Percentiles rank a stretch among this genome's conserved stretches.
Conservation (phyloP, 2,797 vertebrate genomes). For the Chaetodon trifasciatus region DNA sequence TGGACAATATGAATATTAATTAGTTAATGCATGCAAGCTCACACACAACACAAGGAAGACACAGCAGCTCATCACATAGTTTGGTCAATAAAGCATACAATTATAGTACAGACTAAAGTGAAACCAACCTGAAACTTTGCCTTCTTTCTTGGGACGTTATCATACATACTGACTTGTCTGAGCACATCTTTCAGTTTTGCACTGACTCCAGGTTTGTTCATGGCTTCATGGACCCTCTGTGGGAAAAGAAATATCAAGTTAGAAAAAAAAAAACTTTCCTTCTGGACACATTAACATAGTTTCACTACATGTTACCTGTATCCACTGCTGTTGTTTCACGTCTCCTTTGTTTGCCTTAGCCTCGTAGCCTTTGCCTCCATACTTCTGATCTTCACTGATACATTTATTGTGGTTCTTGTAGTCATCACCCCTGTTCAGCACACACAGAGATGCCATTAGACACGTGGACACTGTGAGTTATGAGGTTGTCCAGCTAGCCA, state of each 20-base stretch:
- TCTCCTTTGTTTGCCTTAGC: slow-evolving; percentile 93
- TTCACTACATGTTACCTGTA: slow-evolving; percentile 85
- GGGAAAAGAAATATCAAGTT: slow-evolving; percentile 23
- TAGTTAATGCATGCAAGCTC: neutral
- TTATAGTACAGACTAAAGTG: neutral
- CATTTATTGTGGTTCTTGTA: slow-evolving; percentile 93
- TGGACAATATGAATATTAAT: neutral
- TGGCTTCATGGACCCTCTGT: slow-evolving; percentile 91
- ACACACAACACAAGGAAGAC: neutral
- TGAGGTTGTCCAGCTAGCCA: neutral
- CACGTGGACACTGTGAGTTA: neutral
- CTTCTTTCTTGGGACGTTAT: slow-evolving; percentile 96
- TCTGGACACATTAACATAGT: neutral
- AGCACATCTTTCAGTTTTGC: slow-evolving; percentile 90
- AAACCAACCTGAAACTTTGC: slow-evolving; percentile 93
- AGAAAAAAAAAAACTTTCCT: neutral
- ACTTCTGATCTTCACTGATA: slow-evolving; percentile 95
- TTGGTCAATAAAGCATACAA: neutral
- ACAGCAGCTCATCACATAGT: neutral
- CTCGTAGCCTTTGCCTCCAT: slow-evolving; percentile 94
- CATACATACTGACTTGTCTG: slow-evolving; percentile 89
- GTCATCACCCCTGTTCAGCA: slow-evolving; percentile 88
- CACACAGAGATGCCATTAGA: neutral
- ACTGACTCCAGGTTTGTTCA: slow-evolving; percentile 89
- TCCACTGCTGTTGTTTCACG: slow-evolving; percentile 95